Percentiles rank a stretch among this genome's conserved stretches.
Conservation (phyloP, 1,140 invertebrate genomes). For the Scylla paramamosain region DNA sequence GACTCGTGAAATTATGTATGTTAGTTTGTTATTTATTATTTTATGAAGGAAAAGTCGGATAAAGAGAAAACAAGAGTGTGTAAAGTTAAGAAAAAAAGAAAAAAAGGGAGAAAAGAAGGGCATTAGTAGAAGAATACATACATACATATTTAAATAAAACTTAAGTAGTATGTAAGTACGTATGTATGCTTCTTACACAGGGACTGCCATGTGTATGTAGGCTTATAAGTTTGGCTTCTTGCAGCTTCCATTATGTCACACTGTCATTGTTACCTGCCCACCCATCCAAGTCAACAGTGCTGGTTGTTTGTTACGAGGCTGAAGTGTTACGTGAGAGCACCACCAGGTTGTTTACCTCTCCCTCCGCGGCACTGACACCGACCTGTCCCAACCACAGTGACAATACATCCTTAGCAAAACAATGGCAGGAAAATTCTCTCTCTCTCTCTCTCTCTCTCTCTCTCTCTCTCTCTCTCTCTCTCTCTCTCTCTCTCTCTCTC, state of each 20-base stretch:
- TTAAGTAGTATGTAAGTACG: slow-evolving; percentile 19
- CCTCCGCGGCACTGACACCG: no score
- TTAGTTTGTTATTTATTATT: no score
- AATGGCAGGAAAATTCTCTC: background rate
- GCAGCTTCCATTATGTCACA: background rate
- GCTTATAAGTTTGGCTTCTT: background rate
- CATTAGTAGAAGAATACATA: background rate
- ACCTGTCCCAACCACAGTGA: no score
- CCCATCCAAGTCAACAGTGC: no score
- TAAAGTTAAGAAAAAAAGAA: background rate
- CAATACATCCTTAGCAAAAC: background rate
- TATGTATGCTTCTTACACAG: slow-evolving; percentile 23
- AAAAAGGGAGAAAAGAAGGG: background rate
- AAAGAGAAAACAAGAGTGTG: background rate
- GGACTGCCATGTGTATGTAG: slow-evolving; percentile 30
- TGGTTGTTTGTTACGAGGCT: no score
- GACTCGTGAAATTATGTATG: no score
- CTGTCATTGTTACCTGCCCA: no score
- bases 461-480: no score
- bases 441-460: background rate
- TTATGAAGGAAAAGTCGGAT: background rate
- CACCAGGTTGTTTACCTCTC: no score
- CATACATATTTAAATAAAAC: background rate
- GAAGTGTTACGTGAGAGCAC: no score
- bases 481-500: no score